A percentile compares a stretch with the other conserved stretches of the same genome.
Conservation (phyloP, 2,888 invertebrate genomes). For the Minunthozetes semirufus region DNA sequence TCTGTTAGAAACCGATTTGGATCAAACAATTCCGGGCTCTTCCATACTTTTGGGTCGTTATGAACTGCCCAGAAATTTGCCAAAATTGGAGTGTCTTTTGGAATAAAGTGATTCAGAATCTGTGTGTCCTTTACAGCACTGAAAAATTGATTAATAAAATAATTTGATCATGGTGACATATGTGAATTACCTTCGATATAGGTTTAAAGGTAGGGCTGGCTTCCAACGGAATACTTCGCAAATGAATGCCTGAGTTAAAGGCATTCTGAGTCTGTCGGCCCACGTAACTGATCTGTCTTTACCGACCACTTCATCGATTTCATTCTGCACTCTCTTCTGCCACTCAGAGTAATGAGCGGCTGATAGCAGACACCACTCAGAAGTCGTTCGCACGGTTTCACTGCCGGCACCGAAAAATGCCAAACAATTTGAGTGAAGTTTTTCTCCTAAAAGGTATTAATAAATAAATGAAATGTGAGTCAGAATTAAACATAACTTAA, state of each 20-base stretch:
- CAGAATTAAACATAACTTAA: too few relatives aligned
- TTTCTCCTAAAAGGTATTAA: constrained; percentile 39
- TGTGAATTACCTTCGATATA: constrained; percentile 42
- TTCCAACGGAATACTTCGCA: constrained; percentile 71
- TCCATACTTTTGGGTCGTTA: too few relatives aligned
- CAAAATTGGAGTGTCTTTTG: constrained; percentile 41
- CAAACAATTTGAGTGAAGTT: constrained; percentile 41
- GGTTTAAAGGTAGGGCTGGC: constrained; percentile 42
- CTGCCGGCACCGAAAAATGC: constrained; percentile 43
- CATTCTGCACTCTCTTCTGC: too few relatives aligned
- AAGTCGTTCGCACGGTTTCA: constrained; percentile 40
- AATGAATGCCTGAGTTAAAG: too few relatives aligned
- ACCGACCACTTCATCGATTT: constrained; percentile 58
- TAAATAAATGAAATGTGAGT: constrained; percentile 40
- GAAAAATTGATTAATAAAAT: too few relatives aligned
- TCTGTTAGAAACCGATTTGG: constrained; percentile 41
- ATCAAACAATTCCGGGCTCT: constrained; percentile 40
- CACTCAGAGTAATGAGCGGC: too few relatives aligned
- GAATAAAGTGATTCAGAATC: constrained; percentile 39
- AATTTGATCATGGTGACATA: too few relatives aligned
- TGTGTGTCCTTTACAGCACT: constrained; percentile 40
- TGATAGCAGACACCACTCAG: constrained; percentile 53
- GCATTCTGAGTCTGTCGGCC: constrained; percentile 57
- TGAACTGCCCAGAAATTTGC: constrained; percentile 42
- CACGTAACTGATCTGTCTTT: constrained; percentile 50